Evolutionary conservation across 2,113 vertebrate genomes (phyloP).

Genomic region (Petrocephalus microphthalmus): DNA sequence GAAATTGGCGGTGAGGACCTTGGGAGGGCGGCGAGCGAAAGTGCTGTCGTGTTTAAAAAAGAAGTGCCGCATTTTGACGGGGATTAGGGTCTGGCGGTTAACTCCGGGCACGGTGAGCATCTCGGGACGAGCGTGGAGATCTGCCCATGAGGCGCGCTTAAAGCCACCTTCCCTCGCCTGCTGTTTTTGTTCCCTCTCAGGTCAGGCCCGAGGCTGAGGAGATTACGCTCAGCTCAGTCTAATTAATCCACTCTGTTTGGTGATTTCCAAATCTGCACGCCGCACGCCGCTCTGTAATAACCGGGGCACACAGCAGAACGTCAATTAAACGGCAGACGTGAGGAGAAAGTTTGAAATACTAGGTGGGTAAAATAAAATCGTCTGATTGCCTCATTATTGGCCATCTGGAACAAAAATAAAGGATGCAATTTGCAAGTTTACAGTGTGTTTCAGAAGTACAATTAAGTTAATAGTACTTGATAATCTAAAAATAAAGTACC

Average conservation of each 20-base stretch:
- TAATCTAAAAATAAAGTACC: slow-evolving; percentile 16
- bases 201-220: background rate
- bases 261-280: slow-evolving; percentile 16
- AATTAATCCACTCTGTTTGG: slow-evolving; percentile 27
- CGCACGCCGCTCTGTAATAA: slow-evolving; percentile 14
- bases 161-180: background rate
- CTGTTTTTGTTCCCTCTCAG: background rate
- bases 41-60: background rate
- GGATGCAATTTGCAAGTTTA: slow-evolving; percentile 13
- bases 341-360: slow-evolving; percentile 15
- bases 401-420: slow-evolving; percentile 22
- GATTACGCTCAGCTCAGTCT: slow-evolving; percentile 14
- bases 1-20: background rate
- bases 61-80: background rate
- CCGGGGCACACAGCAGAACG: slow-evolving; percentile 26
- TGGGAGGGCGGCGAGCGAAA: background rate
- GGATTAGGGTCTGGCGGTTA: background rate
- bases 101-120: background rate
- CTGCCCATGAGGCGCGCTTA: background rate
- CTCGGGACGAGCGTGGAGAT: background rate
- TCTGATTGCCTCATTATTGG: slow-evolving; percentile 22
- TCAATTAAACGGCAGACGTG: slow-evolving; percentile 21
- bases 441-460: slow-evolving; percentile 8
- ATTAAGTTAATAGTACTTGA: slow-evolving; percentile 16
- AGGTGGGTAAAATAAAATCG: slow-evolving; percentile 15